A percentile compares a stretch with the other conserved stretches of the same genome.
phyloP scores from a whole-genome alignment of 2,797 vertebrate species.

The Schizopygopsis malacanthus region DNA sequence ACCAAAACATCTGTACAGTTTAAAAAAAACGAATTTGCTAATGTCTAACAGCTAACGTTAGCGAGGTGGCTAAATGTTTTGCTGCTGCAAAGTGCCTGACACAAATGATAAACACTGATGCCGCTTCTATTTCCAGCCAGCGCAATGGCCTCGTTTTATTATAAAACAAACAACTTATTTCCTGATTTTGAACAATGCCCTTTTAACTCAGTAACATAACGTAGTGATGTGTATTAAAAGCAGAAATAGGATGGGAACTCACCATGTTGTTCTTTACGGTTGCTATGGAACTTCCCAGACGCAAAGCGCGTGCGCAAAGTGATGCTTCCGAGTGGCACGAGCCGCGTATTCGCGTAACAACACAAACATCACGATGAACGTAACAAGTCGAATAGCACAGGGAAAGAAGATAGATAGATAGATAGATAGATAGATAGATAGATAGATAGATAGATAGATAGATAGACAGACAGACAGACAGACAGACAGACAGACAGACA shows the following conservation, averaged over 20 bases:
- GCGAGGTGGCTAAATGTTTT: constrained; percentile 9
- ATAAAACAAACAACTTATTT: neutral
- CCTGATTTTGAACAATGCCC: neutral
- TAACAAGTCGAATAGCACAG: too few species aligned
- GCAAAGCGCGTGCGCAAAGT: constrained; percentile 70
- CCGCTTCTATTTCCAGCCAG: neutral
- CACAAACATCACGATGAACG: neutral
- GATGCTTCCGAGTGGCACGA: neutral
- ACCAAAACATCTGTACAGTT: neutral
- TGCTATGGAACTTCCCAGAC: constrained; percentile 77
- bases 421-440: too few species aligned
- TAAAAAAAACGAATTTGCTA: neutral
- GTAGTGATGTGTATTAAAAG: neutral
- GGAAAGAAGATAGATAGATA: neutral
- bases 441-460: too few species aligned
- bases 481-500: too few species aligned
- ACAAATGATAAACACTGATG: neutral
- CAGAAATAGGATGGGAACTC: constrained; percentile 60
- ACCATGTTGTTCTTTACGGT: constrained; percentile 79
- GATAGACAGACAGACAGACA: too few species aligned
- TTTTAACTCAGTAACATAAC: neutral
- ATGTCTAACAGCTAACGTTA: neutral
- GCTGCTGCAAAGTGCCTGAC: neutral
- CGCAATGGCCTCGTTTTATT: neutral
- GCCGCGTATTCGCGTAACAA: neutral